Percentiles rank a stretch among this genome's conserved stretches.
These are phyloP conservation scores for Silurus asotus DNA, from an alignment of 2,113 vertebrate genomes.

Conservation along the genomic window DNA sequence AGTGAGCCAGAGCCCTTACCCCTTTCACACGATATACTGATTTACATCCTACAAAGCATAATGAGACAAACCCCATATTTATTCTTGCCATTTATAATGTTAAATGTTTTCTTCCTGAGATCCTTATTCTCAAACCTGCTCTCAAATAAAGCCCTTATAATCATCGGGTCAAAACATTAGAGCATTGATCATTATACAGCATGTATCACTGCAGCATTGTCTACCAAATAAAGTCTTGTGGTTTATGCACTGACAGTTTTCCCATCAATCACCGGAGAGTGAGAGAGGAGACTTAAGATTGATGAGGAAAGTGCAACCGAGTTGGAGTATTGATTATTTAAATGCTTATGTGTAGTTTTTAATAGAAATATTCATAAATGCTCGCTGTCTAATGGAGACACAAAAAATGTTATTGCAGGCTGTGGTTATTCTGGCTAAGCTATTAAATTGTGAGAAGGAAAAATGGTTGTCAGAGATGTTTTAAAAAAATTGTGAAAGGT, in stretches of 20 bases:
- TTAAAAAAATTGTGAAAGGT: neutral
- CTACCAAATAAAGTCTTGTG: neutral
- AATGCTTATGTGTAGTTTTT: neutral
- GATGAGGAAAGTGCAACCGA: neutral
- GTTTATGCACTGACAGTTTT: slow-evolving; percentile 22
- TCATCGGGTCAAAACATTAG: neutral
- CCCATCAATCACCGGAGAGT: slow-evolving; percentile 22
- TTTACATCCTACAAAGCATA: no score
- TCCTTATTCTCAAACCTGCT: neutral
- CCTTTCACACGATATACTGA: no score
- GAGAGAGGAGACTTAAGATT: neutral
- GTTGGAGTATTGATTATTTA: neutral
- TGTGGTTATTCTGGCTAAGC: neutral
- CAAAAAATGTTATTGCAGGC: neutral
- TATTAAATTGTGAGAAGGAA: neutral
- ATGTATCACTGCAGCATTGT: neutral
- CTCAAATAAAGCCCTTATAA: neutral
- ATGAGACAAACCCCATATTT: no score
- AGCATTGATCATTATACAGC: neutral
- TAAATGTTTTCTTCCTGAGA: neutral
- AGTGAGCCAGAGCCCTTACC: no score
- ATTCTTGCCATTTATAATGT: neutral
- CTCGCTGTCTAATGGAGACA: neutral
- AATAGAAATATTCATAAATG: neutral
- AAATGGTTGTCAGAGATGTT: neutral